phyloP scores from a whole-genome alignment of 2,888 invertebrate species.

The Sinodicranocentrus sp. region DNA sequence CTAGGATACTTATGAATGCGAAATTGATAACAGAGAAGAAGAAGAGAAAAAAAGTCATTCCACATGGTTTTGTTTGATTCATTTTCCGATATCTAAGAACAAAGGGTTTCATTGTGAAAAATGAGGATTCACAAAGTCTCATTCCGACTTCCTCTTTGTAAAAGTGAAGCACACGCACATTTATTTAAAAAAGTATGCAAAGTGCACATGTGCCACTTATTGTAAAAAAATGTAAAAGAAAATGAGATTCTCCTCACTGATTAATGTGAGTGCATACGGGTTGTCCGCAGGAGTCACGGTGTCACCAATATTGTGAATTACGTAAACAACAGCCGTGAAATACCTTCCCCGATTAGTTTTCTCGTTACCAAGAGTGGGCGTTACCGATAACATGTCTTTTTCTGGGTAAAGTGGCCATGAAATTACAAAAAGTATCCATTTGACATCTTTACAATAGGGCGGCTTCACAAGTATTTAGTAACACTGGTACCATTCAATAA shows the following conservation, averaged over 20 bases:
- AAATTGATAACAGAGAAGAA: background rate
- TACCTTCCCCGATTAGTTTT: too few relatives aligned
- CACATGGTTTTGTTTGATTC: background rate
- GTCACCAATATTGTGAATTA: background rate
- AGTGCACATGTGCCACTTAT: too few relatives aligned
- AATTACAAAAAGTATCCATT: slow-evolving; percentile 43
- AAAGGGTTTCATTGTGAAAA: slow-evolving; percentile 33
- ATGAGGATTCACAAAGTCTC: slow-evolving; percentile 27
- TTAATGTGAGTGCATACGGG: background rate
- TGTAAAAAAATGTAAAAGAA: background rate
- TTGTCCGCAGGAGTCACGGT: background rate
- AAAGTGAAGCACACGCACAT: too few relatives aligned
- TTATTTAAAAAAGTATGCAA: too few relatives aligned
- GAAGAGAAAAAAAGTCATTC: too few relatives aligned
- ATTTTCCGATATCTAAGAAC: slow-evolving; percentile 22
- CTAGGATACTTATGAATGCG: background rate
- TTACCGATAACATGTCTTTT: background rate
- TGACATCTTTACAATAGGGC: slow-evolving; percentile 20
- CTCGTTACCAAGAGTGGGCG: background rate
- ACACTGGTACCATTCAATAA: slow-evolving; percentile 9
- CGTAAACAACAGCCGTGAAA: too few relatives aligned
- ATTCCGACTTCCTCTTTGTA: background rate
- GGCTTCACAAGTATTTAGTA: slow-evolving; percentile 7
- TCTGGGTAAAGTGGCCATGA: slow-evolving; percentile 52
- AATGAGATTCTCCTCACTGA: background rate